phyloP scores from a whole-genome alignment of 2,113 vertebrate genomes.

The Chaenocephalus aceratus region DNA sequence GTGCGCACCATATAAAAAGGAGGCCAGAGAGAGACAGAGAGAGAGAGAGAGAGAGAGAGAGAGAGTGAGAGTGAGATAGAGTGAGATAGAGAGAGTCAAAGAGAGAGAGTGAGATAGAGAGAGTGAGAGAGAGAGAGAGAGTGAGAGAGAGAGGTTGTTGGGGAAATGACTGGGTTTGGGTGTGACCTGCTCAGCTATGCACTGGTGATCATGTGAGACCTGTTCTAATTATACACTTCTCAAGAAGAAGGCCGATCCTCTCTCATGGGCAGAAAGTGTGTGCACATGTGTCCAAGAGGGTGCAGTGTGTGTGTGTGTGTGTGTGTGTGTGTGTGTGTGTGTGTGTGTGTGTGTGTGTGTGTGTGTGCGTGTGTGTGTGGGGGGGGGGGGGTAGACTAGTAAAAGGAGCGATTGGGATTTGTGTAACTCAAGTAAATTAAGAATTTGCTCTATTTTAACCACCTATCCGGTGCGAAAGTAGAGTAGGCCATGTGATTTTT shows the following conservation, averaged over 20 bases:
- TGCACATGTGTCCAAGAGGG: conserved; percentile 57
- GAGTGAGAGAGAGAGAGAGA: conserved; percentile 25
- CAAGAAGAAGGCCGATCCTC: conserved; percentile 81
- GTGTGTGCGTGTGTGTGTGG: neutral
- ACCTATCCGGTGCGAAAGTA: conserved; percentile 37
- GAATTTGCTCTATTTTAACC: conserved; percentile 58
- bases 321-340: conserved; percentile 5
- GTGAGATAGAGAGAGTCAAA: neutral
- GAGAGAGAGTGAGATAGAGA: conserved; percentile 39
- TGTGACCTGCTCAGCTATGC: conserved; percentile 80
- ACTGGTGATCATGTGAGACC: conserved; percentile 85
- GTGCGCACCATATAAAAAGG: neutral
- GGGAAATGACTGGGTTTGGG: conserved; percentile 79
- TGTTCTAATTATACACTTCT: conserved; percentile 85
- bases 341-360: conserved; percentile 8
- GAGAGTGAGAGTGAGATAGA: conserved; percentile 12
- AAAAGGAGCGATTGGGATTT: conserved; percentile 20
- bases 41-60: conserved; percentile 23
- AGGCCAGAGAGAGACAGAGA: no score
- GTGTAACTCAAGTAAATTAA: conserved; percentile 49
- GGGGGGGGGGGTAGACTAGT: neutral
- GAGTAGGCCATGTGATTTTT: conserved; percentile 48
- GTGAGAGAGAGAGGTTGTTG: conserved; percentile 43
- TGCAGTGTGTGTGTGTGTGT: conserved; percentile 19
- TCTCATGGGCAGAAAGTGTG: conserved; percentile 70